These are phyloP conservation scores for Willisornis vidua DNA, from an alignment of 2,113 vertebrate genomes.

Conservation along the genomic window DNA sequence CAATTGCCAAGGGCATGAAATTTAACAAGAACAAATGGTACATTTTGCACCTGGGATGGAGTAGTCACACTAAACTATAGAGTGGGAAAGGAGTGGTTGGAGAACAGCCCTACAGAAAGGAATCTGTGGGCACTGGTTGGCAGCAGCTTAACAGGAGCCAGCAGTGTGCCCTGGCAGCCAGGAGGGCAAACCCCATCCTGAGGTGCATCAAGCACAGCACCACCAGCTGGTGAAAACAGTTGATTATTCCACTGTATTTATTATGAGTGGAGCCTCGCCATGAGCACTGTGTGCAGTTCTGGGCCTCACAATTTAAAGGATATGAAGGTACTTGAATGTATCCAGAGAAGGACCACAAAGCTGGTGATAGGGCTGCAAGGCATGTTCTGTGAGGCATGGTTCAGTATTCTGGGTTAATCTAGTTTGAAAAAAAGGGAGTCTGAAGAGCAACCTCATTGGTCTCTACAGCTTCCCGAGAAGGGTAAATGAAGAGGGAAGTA, in stretches of 20 bases:
- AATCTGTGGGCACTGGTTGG: not conserved
- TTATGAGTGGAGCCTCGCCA: not conserved
- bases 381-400: not conserved
- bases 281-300: not conserved
- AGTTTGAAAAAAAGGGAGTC: not conserved
- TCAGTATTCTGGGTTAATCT: not conserved
- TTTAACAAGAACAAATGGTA: not conserved
- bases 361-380: not conserved
- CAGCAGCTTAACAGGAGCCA: not conserved
- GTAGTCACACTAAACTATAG: not conserved
- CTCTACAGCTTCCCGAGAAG: not conserved
- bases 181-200: not conserved
- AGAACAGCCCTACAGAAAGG: not conserved
- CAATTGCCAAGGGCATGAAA: not conserved
- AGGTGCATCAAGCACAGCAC: not conserved
- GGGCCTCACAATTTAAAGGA: not conserved
- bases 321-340: not conserved
- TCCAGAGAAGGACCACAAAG: not conserved
- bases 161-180: not conserved
- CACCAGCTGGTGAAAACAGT: not conserved
- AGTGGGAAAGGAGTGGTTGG: not conserved
- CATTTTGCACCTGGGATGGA: not conserved
- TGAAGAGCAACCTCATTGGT: not conserved
- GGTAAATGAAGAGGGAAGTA: not conserved
- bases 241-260: not conserved